phyloP scores from a whole-genome alignment of 1,140 invertebrate species.

The Heliconius hermathena region DNA sequence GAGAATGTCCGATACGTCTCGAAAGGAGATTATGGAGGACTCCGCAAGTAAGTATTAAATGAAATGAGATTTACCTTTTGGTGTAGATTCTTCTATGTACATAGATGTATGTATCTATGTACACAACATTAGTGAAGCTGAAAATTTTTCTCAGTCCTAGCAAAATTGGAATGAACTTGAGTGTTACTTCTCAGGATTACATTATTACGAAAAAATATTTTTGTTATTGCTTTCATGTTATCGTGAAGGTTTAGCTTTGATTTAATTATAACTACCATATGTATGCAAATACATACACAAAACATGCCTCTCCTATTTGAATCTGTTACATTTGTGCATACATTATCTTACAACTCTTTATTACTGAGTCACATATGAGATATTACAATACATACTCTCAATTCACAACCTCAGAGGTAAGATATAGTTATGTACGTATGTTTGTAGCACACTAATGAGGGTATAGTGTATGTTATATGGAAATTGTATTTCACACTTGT shows the following conservation, averaged over 20 bases:
- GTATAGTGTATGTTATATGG: conserved; percentile 3
- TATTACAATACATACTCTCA: background rate
- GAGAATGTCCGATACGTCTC: background rate
- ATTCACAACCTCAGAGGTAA: background rate
- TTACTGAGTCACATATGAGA: background rate
- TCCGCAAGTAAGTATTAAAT: background rate
- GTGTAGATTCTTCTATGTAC: background rate
- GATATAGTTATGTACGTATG: background rate
- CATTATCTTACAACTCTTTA: too few species aligned
- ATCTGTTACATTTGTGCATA: too few species aligned
- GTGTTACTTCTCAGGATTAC: too few species aligned
- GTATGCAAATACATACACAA: too few species aligned
- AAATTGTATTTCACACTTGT: background rate
- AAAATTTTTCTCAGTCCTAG: background rate
- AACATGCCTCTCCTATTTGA: too few species aligned
- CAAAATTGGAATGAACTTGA: too few species aligned
- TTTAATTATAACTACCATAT: too few species aligned
- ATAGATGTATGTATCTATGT: too few species aligned
- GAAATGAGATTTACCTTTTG: background rate
- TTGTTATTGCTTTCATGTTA: too few species aligned
- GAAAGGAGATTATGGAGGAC: background rate
- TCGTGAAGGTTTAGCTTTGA: too few species aligned
- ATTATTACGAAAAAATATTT: too few species aligned
- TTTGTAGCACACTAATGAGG: background rate
- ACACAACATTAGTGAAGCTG: background rate